Base-by-base conservation (phyloP, 1,140 invertebrate genomes). In the Drosophila ananassae region DNA sequence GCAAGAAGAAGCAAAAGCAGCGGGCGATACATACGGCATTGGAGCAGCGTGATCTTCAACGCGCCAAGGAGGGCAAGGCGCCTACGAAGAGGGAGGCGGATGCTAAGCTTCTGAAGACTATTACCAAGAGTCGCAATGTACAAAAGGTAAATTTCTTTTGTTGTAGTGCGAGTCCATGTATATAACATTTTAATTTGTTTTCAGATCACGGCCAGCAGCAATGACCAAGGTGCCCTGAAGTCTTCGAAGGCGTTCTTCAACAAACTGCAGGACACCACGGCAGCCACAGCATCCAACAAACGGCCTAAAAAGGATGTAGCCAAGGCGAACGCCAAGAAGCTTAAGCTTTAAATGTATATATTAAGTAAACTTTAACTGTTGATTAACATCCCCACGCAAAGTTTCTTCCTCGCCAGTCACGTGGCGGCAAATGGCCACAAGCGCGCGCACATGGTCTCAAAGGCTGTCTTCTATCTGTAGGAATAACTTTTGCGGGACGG, bases 1-100 rank as follows among this genome's bases (percentile, higher is more conserved):
- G 98, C 57, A 95, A 95, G 79, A 99, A 99, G 93, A 99, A 99
- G 91, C 91, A 94, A 30, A 94, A 94, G 12, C 97, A 98, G 83
- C 93, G 93, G 13, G 91, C 93, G 37, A 93, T 94, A 58, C 90
- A 93, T 41, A 91, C 93, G 22, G 89, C 90, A 64, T 94, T 95
- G 61, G 94, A 94, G n/a, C 92, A 94, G 62, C 93, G 93, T 54
- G 74, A 77, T 51, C 72, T 79, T 61, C 89, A 91, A 64, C 92
- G 91, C 63, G 82, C 92, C 24, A 92, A 92, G 69, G 90, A 92
- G 47, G 94, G 94, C 32, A 92, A 91, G 44, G 69, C 74, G 9
- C 90, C 95, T 0, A 93, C 93, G 0, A 95, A 95, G 64, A 95
- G 95, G 50, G 92, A 94, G 34, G 93, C 94, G 51, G 92, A 92